Conservation (phyloP, 2,113 vertebrate genomes). For the Pantherophis guttatus region DNA sequence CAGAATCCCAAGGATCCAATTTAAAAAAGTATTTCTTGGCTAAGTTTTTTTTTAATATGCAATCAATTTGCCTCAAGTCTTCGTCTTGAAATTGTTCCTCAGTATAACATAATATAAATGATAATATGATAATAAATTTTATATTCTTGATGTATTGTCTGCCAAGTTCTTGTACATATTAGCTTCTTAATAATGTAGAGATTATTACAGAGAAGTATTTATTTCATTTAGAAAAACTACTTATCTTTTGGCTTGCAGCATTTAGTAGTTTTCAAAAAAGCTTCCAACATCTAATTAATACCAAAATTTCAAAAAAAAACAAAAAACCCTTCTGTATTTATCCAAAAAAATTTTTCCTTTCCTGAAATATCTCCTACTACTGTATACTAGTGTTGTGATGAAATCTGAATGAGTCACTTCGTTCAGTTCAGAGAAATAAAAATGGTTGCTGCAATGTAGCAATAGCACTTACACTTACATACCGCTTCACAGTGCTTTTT, state of each 20-base stretch:
- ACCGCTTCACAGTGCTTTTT: no score
- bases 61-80: background rate
- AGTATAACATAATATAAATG: background rate
- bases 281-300: conserved; percentile 42
- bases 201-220: background rate
- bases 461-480: no score
- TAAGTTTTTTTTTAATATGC: background rate
- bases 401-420: background rate
- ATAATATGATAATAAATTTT: background rate
- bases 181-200: background rate
- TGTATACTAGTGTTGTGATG: background rate
- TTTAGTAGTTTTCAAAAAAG: conserved; percentile 17
- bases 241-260: conserved; percentile 5
- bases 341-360: conserved; percentile 18
- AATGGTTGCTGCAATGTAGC: background rate
- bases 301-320: background rate
- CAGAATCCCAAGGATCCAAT: background rate
- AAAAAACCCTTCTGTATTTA: background rate
- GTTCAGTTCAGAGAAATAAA: background rate
- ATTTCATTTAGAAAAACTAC: conserved; percentile 27
- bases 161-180: background rate
- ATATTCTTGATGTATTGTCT: background rate
- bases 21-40: background rate
- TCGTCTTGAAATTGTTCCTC: background rate
- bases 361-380: background rate